These are phyloP conservation scores for Forpus xanthops DNA, from an alignment of 2,797 vertebrate genomes.

Conservation along the genomic window DNA sequence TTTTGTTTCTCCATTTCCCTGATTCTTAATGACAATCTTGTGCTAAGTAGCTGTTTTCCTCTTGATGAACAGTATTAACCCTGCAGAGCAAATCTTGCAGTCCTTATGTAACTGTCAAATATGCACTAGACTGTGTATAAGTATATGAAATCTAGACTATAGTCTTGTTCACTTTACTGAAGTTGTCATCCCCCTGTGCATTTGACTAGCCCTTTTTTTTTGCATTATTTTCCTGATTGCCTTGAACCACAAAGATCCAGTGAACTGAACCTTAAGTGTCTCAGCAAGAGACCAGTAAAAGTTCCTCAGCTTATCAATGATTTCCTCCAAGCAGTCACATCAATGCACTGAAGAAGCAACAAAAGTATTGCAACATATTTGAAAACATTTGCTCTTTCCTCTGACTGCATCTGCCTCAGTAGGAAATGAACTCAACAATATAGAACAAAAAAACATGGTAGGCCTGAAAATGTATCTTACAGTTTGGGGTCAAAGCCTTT, in stretches of 20 bases:
- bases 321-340: background rate
- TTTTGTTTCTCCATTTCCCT: background rate
- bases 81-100: background rate
- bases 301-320: background rate
- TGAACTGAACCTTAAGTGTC: background rate
- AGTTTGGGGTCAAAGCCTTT: slow-evolving; percentile 9
- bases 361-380: background rate
- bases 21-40: background rate
- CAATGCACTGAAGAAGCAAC: background rate
- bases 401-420: background rate
- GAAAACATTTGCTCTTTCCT: slow-evolving; percentile 24
- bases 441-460: background rate
- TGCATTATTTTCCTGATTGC: background rate
- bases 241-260: background rate
- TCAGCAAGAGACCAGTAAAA: background rate
- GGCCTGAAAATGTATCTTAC: background rate
- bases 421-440: background rate
- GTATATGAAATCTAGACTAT: background rate
- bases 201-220: background rate
- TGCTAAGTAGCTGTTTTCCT: background rate
- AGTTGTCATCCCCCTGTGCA: background rate
- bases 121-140: background rate
- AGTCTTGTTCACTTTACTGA: background rate
- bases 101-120: background rate
- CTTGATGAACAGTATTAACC: background rate